These are phyloP conservation scores for Neuroterus valhalla DNA, from an alignment of 1,140 invertebrate genomes.

Conservation along the genomic window DNA sequence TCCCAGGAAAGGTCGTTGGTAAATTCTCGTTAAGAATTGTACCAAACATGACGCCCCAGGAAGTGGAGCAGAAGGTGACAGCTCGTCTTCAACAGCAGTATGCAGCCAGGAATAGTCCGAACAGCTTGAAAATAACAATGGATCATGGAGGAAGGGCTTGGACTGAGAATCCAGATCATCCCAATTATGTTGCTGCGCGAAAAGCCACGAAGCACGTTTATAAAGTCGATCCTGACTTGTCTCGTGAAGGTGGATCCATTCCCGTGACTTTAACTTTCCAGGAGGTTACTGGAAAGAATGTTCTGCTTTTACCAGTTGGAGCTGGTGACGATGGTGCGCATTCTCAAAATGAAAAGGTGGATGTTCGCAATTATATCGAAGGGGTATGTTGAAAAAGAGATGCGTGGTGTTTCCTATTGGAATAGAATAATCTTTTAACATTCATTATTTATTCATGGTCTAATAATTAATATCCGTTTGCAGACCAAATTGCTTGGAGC, in stretches of 20 bases:
- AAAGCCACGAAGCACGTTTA: slow-evolving; percentile 93
- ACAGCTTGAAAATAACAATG: slow-evolving; percentile 88
- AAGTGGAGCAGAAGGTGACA: slow-evolving; percentile 84
- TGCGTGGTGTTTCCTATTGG: slow-evolving; percentile 21
- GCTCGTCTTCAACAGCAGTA: slow-evolving; percentile 84
- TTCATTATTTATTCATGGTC: slow-evolving; percentile 29
- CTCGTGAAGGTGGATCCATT: slow-evolving; percentile 96
- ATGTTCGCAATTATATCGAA: slow-evolving; percentile 94
- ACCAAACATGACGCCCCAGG: slow-evolving; percentile 89
- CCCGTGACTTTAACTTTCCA: slow-evolving; percentile 94
- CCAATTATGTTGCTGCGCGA: slow-evolving; percentile 92
- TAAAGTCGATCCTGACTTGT: slow-evolving; percentile 94
- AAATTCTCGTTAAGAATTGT: slow-evolving; percentile 98
- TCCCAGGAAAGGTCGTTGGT: slow-evolving; percentile 94
- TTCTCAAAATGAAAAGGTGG: slow-evolving; percentile 98
- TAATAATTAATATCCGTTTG: slow-evolving; percentile 63
- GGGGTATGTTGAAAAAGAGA: slow-evolving; percentile 81
- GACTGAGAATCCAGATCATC: slow-evolving; percentile 93
- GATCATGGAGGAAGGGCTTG: slow-evolving; percentile 90
- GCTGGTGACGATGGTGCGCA: slow-evolving; percentile 97
- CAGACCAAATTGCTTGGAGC: slow-evolving; percentile 91
- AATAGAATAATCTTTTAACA: not conserved
- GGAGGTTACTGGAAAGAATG: slow-evolving; percentile 93
- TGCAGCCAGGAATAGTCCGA: slow-evolving; percentile 86
- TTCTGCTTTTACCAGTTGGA: slow-evolving; percentile 93